Conservation (phyloP, 2,888 invertebrate genomes). For the Meghimatium bilineatum region DNA sequence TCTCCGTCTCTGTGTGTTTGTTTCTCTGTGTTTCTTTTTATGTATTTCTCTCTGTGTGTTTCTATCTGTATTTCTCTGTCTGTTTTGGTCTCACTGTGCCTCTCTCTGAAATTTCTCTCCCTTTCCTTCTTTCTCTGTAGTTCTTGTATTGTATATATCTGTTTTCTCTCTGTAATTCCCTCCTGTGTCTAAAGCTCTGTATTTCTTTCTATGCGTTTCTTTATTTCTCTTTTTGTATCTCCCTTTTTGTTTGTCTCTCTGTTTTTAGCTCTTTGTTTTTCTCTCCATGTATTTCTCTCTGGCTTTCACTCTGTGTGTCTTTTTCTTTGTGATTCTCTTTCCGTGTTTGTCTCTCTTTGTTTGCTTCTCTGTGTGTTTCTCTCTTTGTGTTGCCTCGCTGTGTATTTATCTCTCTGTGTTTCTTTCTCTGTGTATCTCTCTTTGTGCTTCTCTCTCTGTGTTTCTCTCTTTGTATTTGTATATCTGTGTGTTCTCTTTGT, state of each 20-base stretch:
- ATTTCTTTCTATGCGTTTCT: background rate
- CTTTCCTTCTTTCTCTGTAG: too few species aligned
- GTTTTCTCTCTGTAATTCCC: too few species aligned
- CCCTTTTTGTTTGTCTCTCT: too few species aligned
- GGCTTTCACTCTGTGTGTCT: background rate
- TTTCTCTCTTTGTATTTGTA: too few species aligned
- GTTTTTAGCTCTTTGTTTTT: background rate
- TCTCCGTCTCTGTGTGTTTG: background rate
- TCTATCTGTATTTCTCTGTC: background rate
- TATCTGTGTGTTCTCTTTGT: too few species aligned
- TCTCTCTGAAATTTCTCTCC: too few species aligned
- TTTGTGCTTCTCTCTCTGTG: too few species aligned
- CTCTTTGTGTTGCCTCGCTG: background rate
- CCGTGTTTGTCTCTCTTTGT: background rate
- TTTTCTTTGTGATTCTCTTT: background rate
- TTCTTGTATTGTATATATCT: too few species aligned
- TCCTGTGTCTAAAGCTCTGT: too few species aligned
- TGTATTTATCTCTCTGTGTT: too few species aligned
- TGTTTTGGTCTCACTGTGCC: background rate
- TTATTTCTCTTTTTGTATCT: background rate
- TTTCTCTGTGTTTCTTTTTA: background rate
- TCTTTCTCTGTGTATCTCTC: too few species aligned
- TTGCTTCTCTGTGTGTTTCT: background rate
- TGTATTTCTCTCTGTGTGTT: background rate
- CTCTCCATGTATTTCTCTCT: too few species aligned